Percentiles rank a stretch among this genome's conserved stretches.
phyloP scores from a whole-genome alignment of 1,140 invertebrate species.

The Calephelis virginiensis region DNA sequence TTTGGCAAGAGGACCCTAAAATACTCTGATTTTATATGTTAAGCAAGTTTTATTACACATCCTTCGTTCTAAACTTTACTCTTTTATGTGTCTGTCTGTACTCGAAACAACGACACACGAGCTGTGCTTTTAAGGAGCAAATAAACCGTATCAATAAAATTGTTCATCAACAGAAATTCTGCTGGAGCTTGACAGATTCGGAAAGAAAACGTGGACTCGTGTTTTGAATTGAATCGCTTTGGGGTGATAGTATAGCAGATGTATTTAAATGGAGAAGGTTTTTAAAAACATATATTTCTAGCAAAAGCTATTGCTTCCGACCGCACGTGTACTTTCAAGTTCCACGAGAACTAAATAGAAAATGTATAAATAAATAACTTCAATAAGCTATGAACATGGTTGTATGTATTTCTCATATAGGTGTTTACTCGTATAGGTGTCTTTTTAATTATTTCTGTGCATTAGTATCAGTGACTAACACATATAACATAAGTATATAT shows the following conservation, averaged over 20 bases:
- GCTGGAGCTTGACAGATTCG: conserved; percentile 26
- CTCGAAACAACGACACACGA: conserved; percentile 20
- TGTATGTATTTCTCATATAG: too few relatives aligned
- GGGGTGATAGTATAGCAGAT: background rate
- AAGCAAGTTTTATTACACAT: conserved; percentile 34
- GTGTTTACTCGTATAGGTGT: too few relatives aligned
- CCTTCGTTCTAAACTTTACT: conserved; percentile 32
- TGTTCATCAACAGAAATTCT: conserved; percentile 37
- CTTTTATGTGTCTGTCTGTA: conserved; percentile 26
- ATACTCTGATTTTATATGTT: conserved; percentile 19
- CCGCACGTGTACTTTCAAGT: too few relatives aligned
- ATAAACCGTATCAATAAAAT: conserved; percentile 45
- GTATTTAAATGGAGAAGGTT: too few relatives aligned
- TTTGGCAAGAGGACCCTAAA: background rate
- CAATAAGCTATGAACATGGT: too few relatives aligned
- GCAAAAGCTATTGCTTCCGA: too few relatives aligned
- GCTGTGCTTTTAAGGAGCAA: conserved; percentile 37
- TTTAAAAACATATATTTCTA: too few relatives aligned
- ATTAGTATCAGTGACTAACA: too few relatives aligned
- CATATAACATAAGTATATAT: too few relatives aligned
- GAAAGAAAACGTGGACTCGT: conserved; percentile 14
- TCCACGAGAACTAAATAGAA: too few relatives aligned
- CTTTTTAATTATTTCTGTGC: too few relatives aligned
- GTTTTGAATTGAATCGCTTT: conserved; percentile 21
- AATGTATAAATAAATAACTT: too few relatives aligned